phyloP scores from a whole-genome alignment of 2,888 invertebrate species.

The Amiota communis region DNA sequence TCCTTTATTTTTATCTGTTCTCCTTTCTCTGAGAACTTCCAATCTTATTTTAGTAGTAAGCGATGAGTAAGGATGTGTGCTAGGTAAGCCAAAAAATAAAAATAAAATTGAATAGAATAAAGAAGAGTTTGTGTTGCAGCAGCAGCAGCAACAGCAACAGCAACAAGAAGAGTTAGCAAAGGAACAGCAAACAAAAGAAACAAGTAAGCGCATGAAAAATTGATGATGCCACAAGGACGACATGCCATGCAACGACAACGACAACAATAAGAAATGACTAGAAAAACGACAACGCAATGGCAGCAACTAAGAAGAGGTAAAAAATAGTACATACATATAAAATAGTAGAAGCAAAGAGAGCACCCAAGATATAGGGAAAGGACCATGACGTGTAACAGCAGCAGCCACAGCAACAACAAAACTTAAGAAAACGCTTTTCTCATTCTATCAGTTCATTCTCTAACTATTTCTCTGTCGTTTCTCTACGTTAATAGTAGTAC shows the following conservation, averaged over 20 bases:
- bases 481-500: too few species aligned
- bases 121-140: not conserved
- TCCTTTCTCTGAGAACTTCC: not conserved
- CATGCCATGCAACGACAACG: constrained; percentile 6
- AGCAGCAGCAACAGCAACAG: not conserved
- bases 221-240: constrained; percentile 43
- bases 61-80: not conserved
- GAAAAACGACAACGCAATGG: not conserved
- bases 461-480: too few species aligned
- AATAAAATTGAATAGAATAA: not conserved
- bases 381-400: not conserved
- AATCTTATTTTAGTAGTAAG: not conserved
- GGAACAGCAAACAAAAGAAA: not conserved
- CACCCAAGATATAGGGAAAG: too few species aligned
- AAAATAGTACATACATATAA: too few species aligned
- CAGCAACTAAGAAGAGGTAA: too few species aligned
- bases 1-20: not conserved
- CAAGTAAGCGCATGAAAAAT: constrained; percentile 44
- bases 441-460: too few species aligned
- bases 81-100: not conserved
- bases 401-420: constrained; percentile 14
- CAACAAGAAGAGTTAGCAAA: not conserved
- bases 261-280: constrained; percentile 24
- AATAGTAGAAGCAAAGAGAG: too few species aligned
- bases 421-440: too few species aligned